These are phyloP conservation scores for Drosophila nebulosa DNA, from an alignment of 1,140 invertebrate genomes.

Conservation along the genomic window DNA sequence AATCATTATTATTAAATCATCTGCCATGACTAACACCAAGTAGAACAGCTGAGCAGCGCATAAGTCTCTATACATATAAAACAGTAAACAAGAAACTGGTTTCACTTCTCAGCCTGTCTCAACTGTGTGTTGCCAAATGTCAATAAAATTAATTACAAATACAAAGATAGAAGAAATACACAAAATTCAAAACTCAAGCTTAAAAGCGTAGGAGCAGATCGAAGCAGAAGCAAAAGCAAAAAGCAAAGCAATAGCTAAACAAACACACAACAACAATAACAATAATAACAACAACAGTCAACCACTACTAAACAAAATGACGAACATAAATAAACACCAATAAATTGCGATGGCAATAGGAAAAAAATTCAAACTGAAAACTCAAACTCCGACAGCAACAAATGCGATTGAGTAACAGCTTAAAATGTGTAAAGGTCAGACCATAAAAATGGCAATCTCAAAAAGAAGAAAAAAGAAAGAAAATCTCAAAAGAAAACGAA, in stretches of 20 bases:
- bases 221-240: constrained; percentile 16
- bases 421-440: constrained; percentile 71
- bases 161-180: constrained; percentile 37
- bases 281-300: background rate
- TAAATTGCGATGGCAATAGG: constrained; percentile 52
- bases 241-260: constrained; percentile 7
- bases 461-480: constrained; percentile 9
- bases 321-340: constrained; percentile 67
- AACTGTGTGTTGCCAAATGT: constrained; percentile 72
- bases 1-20: constrained; percentile 48
- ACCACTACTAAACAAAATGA: constrained; percentile 10
- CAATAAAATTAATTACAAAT: constrained; percentile 70
- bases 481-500: constrained; percentile 2
- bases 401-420: constrained; percentile 66
- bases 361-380: constrained; percentile 47
- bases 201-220: constrained; percentile 60
- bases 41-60: constrained; percentile 57
- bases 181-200: constrained; percentile 29
- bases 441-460: constrained; percentile 41
- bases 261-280: constrained; percentile 3
- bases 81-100: constrained; percentile 54
- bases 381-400: constrained; percentile 25
- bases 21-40: constrained; percentile 58
- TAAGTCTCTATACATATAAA: background rate
- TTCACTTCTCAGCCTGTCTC: constrained; percentile 36